phyloP scores from a whole-genome alignment of 2,113 vertebrate species.

The Actenoides hombroni region DNA sequence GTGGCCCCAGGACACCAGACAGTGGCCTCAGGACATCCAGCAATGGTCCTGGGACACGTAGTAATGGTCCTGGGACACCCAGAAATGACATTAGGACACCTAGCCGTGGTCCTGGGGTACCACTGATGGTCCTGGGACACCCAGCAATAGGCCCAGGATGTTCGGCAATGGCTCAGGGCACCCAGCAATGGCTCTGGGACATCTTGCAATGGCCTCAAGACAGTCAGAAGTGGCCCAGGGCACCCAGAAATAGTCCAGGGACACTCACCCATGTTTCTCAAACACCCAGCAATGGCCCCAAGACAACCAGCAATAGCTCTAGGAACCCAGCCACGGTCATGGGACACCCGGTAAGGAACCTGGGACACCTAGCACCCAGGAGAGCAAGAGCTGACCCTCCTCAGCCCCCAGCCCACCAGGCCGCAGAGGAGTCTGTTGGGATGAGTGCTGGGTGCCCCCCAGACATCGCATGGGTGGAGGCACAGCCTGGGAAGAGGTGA shows the following conservation, averaged over 20 bases:
- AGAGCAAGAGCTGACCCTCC: not conserved
- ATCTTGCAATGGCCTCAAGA: not conserved
- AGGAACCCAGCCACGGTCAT: too few relatives aligned
- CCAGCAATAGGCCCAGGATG: not conserved
- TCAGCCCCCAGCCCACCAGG: too few relatives aligned
- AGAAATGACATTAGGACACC: fast-evolving
- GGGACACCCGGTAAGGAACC: too few relatives aligned
- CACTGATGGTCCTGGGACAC: not conserved
- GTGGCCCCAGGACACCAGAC: not conserved
- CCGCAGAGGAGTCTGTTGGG: not conserved
- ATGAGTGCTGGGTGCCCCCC: fast-evolving
- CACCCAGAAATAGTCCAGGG: not conserved
- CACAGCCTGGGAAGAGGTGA: fast-evolving
- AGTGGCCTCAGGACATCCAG: fast-evolving
- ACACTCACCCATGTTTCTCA: fast-evolving
- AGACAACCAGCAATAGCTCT: fast-evolving
- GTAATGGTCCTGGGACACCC: fast-evolving
- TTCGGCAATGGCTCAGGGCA: not conserved
- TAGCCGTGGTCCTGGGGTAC: too few relatives aligned
- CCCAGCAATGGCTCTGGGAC: too few relatives aligned
- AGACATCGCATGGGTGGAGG: fast-evolving
- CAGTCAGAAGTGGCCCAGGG: too few relatives aligned
- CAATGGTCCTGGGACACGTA: fast-evolving
- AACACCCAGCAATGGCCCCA: too few relatives aligned
- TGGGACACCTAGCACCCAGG: not conserved